Evolutionary conservation across 2,888 invertebrate species (phyloP).

Genomic region (Amphipoea lucens): DNA sequence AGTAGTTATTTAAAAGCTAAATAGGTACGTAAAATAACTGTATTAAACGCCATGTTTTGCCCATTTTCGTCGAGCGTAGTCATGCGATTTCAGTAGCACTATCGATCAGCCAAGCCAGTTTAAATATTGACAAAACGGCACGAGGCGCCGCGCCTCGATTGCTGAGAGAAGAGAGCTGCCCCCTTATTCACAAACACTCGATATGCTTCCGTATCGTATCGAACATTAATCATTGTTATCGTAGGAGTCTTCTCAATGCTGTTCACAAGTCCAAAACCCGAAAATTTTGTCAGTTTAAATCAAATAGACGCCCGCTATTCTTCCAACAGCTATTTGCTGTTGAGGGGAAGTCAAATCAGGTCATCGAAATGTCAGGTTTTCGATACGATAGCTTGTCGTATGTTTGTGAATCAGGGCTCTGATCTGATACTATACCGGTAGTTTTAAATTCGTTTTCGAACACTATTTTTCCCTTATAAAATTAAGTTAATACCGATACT

Average conservation of each 20-base stretch:
- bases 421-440: background rate
- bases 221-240: no score
- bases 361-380: no score
- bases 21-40: background rate
- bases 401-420: no score
- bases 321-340: no score
- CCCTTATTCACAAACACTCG: no score
- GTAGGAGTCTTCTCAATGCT: no score
- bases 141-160: background rate
- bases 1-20: background rate
- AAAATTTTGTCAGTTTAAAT: no score
- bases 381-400: no score
- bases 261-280: no score
- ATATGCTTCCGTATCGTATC: no score
- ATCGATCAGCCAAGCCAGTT: conserved; percentile 18
- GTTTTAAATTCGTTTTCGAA: background rate
- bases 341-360: no score
- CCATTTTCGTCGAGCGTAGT: background rate
- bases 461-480: background rate
- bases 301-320: no score
- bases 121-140: conserved; percentile 21
- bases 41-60: background rate
- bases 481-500: background rate
- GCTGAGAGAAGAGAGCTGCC: background rate
- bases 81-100: conserved; percentile 3